These are phyloP conservation scores for Dolomedes plantarius DNA, from an alignment of 2,888 invertebrate species.

Conservation along the genomic window DNA sequence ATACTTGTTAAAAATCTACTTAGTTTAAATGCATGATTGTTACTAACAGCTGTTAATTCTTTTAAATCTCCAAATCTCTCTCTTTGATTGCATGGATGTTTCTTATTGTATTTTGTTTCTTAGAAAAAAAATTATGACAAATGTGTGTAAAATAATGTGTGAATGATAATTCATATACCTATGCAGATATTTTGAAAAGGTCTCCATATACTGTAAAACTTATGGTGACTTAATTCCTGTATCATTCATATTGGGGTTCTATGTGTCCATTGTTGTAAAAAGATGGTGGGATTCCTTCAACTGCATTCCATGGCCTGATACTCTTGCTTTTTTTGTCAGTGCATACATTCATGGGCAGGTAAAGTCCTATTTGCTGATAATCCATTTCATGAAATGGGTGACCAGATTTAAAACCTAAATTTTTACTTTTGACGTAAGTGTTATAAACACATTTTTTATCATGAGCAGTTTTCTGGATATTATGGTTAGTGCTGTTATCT, in stretches of 20 bases:
- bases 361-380: conserved; percentile 74
- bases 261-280: conserved; percentile 81
- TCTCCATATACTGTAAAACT: conserved; percentile 80
- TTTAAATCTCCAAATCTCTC: no score
- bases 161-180: neutral
- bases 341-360: conserved; percentile 89
- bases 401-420: no score
- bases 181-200: conserved; percentile 79
- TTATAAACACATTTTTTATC: no score
- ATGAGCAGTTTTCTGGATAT: no score
- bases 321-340: conserved; percentile 90
- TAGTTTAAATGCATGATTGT: no score
- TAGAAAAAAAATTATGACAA: neutral
- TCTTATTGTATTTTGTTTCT: no score
- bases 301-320: conserved; percentile 82
- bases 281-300: conserved; percentile 82
- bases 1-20: no score
- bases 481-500: no score
- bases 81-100: no score
- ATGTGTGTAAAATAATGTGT: neutral
- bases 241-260: conserved; percentile 81
- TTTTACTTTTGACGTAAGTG: no score
- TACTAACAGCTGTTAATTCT: no score
- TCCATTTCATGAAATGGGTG: neutral
- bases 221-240: conserved; percentile 80